Conservation (phyloP, 2,797 vertebrate genomes). For the Rachycentron canadum region DNA sequence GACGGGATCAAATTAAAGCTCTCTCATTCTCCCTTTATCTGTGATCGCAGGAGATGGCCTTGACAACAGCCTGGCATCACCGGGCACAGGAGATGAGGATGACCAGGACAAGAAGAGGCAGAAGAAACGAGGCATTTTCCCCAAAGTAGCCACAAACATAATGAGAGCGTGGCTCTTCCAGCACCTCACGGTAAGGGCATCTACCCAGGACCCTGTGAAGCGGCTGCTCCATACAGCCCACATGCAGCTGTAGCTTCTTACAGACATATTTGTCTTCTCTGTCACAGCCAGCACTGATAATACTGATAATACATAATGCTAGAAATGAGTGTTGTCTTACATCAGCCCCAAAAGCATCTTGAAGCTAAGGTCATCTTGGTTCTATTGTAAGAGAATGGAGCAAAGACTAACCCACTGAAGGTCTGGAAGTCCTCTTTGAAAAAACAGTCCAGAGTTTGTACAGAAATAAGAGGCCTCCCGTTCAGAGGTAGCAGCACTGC, state of each 20-base stretch:
- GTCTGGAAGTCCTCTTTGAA: constrained; percentile 27
- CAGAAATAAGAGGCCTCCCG: constrained; percentile 38
- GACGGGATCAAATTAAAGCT: constrained; percentile 14
- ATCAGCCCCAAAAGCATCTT: constrained; percentile 17
- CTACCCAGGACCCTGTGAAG: neutral
- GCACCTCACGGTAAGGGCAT: constrained; percentile 93
- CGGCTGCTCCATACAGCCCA: neutral
- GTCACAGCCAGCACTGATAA: neutral
- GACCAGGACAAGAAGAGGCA: constrained; percentile 97
- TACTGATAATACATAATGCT: neutral
- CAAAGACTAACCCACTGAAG: constrained; percentile 8
- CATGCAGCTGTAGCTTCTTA: constrained; percentile 13
- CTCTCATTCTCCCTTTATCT: constrained; percentile 58
- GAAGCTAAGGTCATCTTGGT: constrained; percentile 33
- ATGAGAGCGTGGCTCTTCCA: constrained; percentile 92
- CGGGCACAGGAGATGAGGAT: constrained; percentile 95
- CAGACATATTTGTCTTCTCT: constrained; percentile 5
- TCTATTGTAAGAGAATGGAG: constrained; percentile 8
- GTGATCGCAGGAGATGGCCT: constrained; percentile 91
- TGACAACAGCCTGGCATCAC: constrained; percentile 95
- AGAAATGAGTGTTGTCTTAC: constrained; percentile 1
- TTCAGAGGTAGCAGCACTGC: constrained; percentile 9
- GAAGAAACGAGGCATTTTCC: constrained; percentile 98
- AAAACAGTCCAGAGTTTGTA: constrained; percentile 26
- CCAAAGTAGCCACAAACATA: constrained; percentile 87